These are phyloP conservation scores for Lepisosteus oculatus DNA, from an alignment of 2,113 vertebrate species.

Conservation along the genomic window DNA sequence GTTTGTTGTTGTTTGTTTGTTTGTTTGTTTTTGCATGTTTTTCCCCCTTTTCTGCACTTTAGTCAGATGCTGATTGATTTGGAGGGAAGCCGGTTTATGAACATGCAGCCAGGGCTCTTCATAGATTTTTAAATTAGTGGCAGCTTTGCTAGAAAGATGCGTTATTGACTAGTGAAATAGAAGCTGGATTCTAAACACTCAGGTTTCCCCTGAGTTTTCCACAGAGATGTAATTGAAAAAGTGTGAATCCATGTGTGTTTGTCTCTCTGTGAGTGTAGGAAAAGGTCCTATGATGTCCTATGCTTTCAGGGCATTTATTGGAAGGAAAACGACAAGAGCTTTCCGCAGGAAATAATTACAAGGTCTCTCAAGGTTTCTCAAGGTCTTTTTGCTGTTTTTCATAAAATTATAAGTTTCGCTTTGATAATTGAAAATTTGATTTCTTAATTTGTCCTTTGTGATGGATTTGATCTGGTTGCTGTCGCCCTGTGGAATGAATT, in stretches of 20 bases:
- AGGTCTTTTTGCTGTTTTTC: too few species aligned
- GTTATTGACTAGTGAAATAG: constrained; percentile 77
- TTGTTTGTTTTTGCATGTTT: constrained; percentile 19
- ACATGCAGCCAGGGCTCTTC: constrained; percentile 62
- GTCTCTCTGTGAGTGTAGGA: constrained; percentile 33
- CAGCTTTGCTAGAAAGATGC: constrained; percentile 76
- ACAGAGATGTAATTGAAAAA: constrained; percentile 72
- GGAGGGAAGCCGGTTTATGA: constrained; percentile 58
- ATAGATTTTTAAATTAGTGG: constrained; percentile 81
- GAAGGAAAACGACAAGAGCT: too few species aligned
- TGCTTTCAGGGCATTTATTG: too few species aligned
- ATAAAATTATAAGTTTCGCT: too few species aligned
- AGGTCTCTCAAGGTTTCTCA: too few species aligned
- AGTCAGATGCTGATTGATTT: constrained; percentile 59
- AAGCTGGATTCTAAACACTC: constrained; percentile 68
- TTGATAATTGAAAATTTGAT: too few species aligned
- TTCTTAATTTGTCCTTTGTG: too few species aligned
- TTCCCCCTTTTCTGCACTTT: neutral
- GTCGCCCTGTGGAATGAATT: constrained; percentile 7
- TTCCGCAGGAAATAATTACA: too few species aligned
- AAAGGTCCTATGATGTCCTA: constrained; percentile 19
- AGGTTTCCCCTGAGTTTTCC: constrained; percentile 68
- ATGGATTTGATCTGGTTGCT: constrained; percentile 1
- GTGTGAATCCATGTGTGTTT: constrained; percentile 56
- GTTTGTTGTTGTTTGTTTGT: constrained; percentile 27